phyloP scores from a whole-genome alignment of 2,797 vertebrate species.

The Molossus alvarezi region DNA sequence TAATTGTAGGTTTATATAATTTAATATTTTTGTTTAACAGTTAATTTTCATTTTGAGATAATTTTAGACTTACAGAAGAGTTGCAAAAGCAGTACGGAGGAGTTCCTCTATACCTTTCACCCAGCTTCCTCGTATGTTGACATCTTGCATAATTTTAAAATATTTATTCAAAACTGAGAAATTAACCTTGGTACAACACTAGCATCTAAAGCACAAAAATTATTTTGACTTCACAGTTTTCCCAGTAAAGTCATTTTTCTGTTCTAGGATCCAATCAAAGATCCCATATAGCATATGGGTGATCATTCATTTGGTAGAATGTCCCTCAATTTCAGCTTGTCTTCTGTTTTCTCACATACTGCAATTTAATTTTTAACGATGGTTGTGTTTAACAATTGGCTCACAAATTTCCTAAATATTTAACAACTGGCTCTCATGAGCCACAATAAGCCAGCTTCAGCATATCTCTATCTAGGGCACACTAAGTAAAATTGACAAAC shows the following conservation, averaged over 20 bases:
- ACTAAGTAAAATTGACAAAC: slow-evolving; percentile 40
- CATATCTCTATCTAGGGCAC: slow-evolving; percentile 1
- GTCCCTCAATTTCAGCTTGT: slow-evolving; percentile 62
- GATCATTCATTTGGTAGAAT: slow-evolving; percentile 66
- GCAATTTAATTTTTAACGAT: slow-evolving; percentile 71
- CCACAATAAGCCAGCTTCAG: slow-evolving; percentile 39
- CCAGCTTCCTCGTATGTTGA: slow-evolving; percentile 4
- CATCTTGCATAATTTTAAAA: slow-evolving; percentile 52
- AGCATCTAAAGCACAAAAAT: slow-evolving; percentile 19
- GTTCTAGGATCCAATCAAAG: slow-evolving; percentile 50
- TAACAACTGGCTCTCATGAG: slow-evolving; percentile 46
- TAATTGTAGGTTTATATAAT: slow-evolving; percentile 42
- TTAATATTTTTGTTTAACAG: slow-evolving; percentile 39
- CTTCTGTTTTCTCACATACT: slow-evolving; percentile 52
- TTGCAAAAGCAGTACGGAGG: slow-evolving; percentile 5
- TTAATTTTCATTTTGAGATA: slow-evolving; percentile 41
- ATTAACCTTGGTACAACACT: slow-evolving; percentile 30
- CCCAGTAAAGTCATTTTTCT: slow-evolving; percentile 29
- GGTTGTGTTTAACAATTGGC: slow-evolving; percentile 64
- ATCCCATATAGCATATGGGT: slow-evolving; percentile 47
- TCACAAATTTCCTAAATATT: slow-evolving; percentile 73
- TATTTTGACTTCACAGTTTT: slow-evolving; percentile 53
- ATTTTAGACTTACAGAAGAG: slow-evolving; percentile 69
- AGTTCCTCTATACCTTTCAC: neutral
- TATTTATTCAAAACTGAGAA: slow-evolving; percentile 61